A percentile compares a stretch with the other conserved stretches of the same genome.
These are phyloP conservation scores for Scarus forsteni DNA, from an alignment of 2,797 vertebrate species.

Conservation along the genomic window DNA sequence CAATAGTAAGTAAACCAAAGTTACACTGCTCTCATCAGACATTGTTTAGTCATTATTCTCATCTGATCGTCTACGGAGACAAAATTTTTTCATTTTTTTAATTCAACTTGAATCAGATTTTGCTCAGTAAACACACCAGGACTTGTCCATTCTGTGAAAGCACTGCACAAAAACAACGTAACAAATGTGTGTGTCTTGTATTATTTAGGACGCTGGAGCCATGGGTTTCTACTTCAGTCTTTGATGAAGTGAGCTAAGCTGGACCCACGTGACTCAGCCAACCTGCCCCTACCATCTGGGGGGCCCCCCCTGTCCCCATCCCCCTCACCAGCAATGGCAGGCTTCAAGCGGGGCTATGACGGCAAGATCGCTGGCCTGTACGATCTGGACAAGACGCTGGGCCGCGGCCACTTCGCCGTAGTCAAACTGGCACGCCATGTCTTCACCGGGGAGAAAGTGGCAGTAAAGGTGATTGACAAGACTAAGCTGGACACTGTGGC, in stretches of 20 bases:
- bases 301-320: constrained; percentile 59
- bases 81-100: too few relatives aligned
- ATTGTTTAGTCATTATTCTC: too few relatives aligned
- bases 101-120: too few relatives aligned
- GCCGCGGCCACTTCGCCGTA: constrained; percentile 97
- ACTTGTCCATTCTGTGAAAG: not conserved
- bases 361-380: constrained; percentile 98
- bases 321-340: constrained; percentile 88
- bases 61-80: too few relatives aligned
- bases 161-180: not conserved
- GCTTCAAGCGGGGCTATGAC: constrained; percentile 97
- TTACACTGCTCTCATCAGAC: too few relatives aligned
- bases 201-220: constrained; percentile 80
- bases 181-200: constrained; percentile 38
- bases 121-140: too few relatives aligned
- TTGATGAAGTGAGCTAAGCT: constrained; percentile 87
- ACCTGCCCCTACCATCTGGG: constrained; percentile 52
- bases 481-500: constrained; percentile 95
- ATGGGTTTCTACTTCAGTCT: constrained; percentile 85
- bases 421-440: constrained; percentile 98
- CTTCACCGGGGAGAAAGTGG: constrained; percentile 98
- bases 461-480: constrained; percentile 99
- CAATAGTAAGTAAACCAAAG: too few relatives aligned
- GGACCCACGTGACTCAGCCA: constrained; percentile 61
- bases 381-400: constrained; percentile 97